A percentile compares a stretch with the other conserved stretches of the same genome.
Conservation (phyloP, 2,113 vertebrate genomes). For the Eulemur macaco region DNA sequence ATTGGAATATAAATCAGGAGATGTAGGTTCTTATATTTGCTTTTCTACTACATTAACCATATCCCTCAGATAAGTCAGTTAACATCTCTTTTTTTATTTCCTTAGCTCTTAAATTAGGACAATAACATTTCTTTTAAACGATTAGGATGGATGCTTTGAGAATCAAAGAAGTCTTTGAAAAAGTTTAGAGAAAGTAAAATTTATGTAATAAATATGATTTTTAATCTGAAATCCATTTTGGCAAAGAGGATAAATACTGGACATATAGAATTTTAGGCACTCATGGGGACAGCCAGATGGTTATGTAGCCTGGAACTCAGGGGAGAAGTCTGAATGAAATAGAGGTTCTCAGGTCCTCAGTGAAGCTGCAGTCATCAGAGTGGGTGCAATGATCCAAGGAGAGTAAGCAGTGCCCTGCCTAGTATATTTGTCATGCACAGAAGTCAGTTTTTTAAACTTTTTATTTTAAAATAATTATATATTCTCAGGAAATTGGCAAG, state of each 20-base stretch:
- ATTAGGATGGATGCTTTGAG: background rate
- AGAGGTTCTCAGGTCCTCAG: background rate
- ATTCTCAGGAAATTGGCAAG: background rate
- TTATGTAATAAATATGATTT: background rate
- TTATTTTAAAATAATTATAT: background rate
- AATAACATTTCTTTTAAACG: background rate
- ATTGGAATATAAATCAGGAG: background rate
- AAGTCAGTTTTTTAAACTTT: background rate
- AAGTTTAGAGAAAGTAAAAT: background rate
- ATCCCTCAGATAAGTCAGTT: background rate
- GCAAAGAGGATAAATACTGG: background rate
- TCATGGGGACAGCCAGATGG: background rate
- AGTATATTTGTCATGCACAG: background rate
- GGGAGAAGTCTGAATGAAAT: background rate
- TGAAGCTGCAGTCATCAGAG: background rate
- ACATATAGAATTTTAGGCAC: background rate
- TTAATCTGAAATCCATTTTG: background rate
- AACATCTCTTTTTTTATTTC: background rate
- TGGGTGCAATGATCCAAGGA: background rate
- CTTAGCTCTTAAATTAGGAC: background rate
- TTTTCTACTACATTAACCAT: background rate
- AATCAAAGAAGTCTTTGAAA: background rate
- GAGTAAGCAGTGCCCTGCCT: too few species aligned
- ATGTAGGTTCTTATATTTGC: background rate
- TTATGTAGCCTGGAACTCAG: background rate